These are phyloP conservation scores for Ditula angustiorana DNA, from an alignment of 2,888 invertebrate genomes.

Conservation along the genomic window DNA sequence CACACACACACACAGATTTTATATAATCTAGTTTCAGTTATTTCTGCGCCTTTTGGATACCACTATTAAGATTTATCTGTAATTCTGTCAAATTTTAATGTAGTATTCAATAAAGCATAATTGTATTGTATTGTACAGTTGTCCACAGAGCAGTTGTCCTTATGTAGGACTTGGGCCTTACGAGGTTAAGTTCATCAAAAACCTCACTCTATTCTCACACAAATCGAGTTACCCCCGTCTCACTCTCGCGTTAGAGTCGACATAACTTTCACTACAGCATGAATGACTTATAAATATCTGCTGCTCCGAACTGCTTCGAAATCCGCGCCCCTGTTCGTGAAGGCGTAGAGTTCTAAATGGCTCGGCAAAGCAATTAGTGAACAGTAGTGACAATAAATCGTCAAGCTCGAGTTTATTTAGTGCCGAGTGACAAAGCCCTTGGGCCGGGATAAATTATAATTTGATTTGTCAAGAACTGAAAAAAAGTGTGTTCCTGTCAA, in stretches of 20 bases:
- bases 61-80: too few relatives aligned
- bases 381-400: conserved; percentile 9
- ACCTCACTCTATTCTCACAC: too few relatives aligned
- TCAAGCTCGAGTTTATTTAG: conserved; percentile 24
- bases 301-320: background rate
- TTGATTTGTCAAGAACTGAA: conserved; percentile 13
- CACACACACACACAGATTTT: too few relatives aligned
- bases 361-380: conserved; percentile 25
- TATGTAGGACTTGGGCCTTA: too few relatives aligned
- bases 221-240: background rate
- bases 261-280: background rate
- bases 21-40: too few relatives aligned
- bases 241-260: conserved; percentile 1
- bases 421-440: conserved; percentile 10
- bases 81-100: too few relatives aligned
- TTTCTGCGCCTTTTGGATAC: too few relatives aligned
- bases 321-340: conserved; percentile 6
- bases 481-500: background rate
- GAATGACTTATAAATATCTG: conserved; percentile 7
- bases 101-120: too few relatives aligned
- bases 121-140: too few relatives aligned
- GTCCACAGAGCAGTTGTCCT: too few relatives aligned
- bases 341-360: background rate
- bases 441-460: conserved; percentile 19
- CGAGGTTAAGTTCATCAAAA: too few relatives aligned